Evolutionary conservation across 64 coral and sea anemone genomes (phyloP), one percentile per base, ranked within the genome.

Genomic region (Montipora cactus): DNA sequence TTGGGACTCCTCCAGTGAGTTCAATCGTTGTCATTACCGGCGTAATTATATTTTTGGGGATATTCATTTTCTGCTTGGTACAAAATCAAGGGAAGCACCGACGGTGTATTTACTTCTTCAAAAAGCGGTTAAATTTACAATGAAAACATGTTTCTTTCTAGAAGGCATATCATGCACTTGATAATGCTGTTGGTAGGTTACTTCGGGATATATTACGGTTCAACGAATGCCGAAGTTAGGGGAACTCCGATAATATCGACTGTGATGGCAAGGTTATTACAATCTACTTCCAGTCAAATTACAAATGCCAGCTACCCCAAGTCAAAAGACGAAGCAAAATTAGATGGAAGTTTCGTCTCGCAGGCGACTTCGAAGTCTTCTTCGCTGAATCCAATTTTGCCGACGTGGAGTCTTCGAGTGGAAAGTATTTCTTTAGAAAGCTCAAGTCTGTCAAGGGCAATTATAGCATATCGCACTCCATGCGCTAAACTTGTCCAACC

Each of bases 71-170:
- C 68, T 21, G 5, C 20, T 71, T 5, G 18, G 68, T 23, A 23
- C 61, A 71, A 71, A 37, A 71, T n/a, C 68, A 15, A 71, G 21
- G 62, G 12, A 18, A 67, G 22, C 57, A 16, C 52, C 52, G 52
- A 55, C 52, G 10, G 10, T 5, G 6, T 55, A 5, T 55, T 55
- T 55, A 55, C 10, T 55, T 55, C 6, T 2, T 0, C 10, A 55
- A 55, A 55, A 37, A 37, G 37, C 37, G 52, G 6, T 7, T 55
- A 55, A 55, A 67, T 67, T 18, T 14, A 76, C 11, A 67, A 9
- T 55, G 12, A 16, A 46, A 71, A 7, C 14, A 83, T 86, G 82
- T 49, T 86, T 86, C 47, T 18, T 86, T 86, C 10, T 5, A 23
- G 47, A 44, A 47, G 44, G 59, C 5, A 68, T 48, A 21, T 58